Evolutionary conservation across 2,113 vertebrate genomes (phyloP), one percentile per base, ranked within the genome.

Genomic region (Bambusicola thoracicus): DNA sequence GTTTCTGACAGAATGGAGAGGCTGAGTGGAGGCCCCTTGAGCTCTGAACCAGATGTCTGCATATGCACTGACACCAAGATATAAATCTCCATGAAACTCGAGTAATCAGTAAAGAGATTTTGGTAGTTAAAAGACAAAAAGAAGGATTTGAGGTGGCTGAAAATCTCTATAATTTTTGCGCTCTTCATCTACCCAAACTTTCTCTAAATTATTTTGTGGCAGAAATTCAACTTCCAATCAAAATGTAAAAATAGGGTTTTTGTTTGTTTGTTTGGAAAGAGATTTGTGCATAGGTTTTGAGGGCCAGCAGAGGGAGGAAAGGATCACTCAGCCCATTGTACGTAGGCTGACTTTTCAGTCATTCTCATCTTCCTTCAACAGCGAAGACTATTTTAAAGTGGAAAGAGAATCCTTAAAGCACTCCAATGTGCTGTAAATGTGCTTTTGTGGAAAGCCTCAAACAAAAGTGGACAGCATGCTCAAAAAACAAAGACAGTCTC

Each of bases 231-330:
- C 12, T 59, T 94, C 30, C 4, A 4, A n/a, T 70, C 51, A 55
- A 76, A 41, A 46, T 6, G 1, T 20, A 55, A 79, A 91, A 49
- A 8, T 0, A 78, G 4, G 3, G 6, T 30, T 85, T 88, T 46
- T 76, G n/a, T n/a, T n/a, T n/a, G n/a, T n/a, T n/a, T n/a, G n/a
- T 15, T 53, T 27, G 9, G 53, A 77, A 43, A 3, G 36, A 69
- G 38, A 63, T 58, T 83, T 70, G 22, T 66, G 51, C 61, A 29
- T 11, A 24, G 59, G 14, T 77, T 87, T 17, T 77, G 61, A 94
- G 69, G 73, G 8, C 65, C 85, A 94, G 65, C 59, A 94, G 82
- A 94, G 49, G 58, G 70, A 94, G 25, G 58, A 91, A 69, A 94
- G 32, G 68, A 12, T 74, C 82, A 81, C 6, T 43, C 74, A 75